phyloP scores from a whole-genome alignment of 2,888 invertebrate species.

The Protonemura montana region DNA sequence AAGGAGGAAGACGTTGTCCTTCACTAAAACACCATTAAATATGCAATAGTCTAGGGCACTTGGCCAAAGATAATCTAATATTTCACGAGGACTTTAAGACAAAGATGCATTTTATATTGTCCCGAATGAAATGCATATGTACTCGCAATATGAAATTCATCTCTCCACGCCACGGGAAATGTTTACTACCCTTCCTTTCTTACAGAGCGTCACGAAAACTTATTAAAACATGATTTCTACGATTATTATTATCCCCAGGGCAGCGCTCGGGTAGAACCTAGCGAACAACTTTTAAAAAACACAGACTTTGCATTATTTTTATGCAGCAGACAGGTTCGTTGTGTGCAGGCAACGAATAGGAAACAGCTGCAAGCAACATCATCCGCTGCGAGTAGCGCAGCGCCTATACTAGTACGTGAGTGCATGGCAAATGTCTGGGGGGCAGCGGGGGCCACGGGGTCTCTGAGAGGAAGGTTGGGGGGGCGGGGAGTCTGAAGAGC shows the following conservation, averaged over 20 bases:
- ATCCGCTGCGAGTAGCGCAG: neutral
- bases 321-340: conserved; percentile 22
- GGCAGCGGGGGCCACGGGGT: neutral
- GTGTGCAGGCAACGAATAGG: neutral
- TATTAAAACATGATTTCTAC: conserved; percentile 12
- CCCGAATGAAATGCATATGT: neutral
- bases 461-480: neutral
- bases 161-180: neutral
- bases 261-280: neutral
- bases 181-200: neutral
- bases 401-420: neutral
- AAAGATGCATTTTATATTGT: neutral
- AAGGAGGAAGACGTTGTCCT: neutral
- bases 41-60: neutral
- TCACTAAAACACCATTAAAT: neutral
- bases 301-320: conserved; percentile 20
- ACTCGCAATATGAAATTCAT: neutral
- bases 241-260: neutral
- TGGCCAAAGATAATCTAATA: neutral
- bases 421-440: conserved; percentile 27
- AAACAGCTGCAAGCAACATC: conserved; percentile 37
- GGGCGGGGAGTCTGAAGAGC: neutral
- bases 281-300: neutral
- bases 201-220: neutral
- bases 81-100: neutral